These are phyloP conservation scores for Fistularia commersonii DNA, from an alignment of 2,797 vertebrate genomes.

Conservation along the genomic window DNA sequence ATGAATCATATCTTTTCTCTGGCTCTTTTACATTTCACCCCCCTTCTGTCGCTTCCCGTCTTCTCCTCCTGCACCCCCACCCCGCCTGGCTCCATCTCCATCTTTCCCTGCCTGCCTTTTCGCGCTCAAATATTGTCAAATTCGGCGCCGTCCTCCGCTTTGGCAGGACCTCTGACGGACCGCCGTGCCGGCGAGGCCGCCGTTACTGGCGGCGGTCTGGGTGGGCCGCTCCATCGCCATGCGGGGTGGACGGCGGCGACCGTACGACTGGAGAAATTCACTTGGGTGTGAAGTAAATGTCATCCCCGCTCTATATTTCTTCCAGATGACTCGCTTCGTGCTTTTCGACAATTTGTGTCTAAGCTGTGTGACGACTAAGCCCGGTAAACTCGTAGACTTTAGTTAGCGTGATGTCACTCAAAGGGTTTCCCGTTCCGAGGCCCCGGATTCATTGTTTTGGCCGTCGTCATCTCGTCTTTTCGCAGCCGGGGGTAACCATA, in stretches of 20 bases:
- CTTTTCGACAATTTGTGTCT: constrained; percentile 1
- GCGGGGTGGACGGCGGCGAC: constrained; percentile 13
- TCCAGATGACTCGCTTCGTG: constrained; percentile 27
- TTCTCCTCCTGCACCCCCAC: background rate
- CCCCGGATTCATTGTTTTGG: no score
- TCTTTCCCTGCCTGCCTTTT: constrained; percentile 14
- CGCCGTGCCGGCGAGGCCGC: constrained; percentile 35
- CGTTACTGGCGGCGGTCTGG: constrained; percentile 52
- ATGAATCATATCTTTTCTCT: background rate
- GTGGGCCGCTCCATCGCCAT: constrained; percentile 48
- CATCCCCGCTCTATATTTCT: constrained; percentile 31
- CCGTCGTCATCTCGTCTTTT: no score
- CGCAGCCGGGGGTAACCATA: no score
- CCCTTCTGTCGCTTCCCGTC: background rate
- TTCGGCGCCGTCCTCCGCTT: constrained; percentile 31
- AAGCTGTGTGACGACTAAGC: no score
- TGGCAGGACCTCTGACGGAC: constrained; percentile 49
- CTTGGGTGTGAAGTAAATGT: constrained; percentile 61
- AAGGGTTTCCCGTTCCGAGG: no score
- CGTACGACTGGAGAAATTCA: constrained; percentile 35
- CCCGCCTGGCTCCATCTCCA: constrained; percentile 1
- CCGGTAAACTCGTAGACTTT: no score
- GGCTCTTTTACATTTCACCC: constrained; percentile 11
- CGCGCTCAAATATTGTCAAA: constrained; percentile 41
- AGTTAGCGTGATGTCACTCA: no score